Evolutionary conservation across 2,113 vertebrate genomes (phyloP).

Genomic region (Baryphthengus martii): DNA sequence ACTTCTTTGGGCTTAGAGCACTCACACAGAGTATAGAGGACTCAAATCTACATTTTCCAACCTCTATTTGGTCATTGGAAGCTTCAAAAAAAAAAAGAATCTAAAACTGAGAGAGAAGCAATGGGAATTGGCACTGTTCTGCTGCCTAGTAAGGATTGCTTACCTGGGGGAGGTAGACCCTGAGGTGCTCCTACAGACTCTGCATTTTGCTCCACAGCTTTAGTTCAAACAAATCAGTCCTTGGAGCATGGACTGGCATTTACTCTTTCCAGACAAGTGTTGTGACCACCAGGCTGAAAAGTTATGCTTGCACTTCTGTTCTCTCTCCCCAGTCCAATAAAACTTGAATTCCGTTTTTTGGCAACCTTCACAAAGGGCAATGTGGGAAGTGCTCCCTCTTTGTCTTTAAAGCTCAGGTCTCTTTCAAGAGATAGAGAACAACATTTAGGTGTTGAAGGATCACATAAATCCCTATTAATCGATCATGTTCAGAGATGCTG

Average conservation of each 20-base stretch:
- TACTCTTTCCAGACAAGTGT: neutral
- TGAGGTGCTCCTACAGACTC: neutral
- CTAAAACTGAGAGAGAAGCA: neutral
- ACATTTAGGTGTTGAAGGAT: neutral
- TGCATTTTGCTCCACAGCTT: neutral
- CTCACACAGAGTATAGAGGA: neutral
- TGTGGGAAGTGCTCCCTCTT: neutral
- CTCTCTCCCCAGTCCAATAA: neutral
- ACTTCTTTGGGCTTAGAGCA: neutral
- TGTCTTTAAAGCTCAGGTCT: neutral
- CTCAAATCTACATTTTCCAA: neutral
- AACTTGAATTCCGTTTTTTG: neutral
- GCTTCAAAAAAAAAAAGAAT: neutral
- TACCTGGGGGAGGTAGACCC: neutral
- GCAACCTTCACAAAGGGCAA: neutral
- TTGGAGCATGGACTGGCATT: neutral
- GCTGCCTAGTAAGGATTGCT: neutral
- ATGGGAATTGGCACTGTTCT: neutral
- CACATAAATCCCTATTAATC: fast-evolving
- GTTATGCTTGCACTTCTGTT: neutral
- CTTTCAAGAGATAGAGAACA: neutral
- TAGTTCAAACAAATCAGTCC: neutral
- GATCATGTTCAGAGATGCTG: neutral
- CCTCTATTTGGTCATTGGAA: neutral
- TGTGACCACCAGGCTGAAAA: neutral